Conservation (phyloP, 23 tunicate genomes). For the Trididemnum nubilum region DNA sequence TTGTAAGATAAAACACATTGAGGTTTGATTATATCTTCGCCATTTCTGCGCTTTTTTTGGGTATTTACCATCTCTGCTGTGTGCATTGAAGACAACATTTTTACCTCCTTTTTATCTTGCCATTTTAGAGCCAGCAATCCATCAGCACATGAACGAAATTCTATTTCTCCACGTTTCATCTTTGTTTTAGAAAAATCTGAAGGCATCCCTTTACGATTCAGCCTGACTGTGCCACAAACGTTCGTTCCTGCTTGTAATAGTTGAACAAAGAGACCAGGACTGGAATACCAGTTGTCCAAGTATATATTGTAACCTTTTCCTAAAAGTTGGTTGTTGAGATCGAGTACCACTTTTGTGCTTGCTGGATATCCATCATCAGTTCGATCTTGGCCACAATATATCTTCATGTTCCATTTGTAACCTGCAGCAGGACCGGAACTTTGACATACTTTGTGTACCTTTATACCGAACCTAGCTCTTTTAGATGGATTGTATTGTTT, state of each 20-base stretch:
- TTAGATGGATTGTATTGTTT: constrained; percentile 19
- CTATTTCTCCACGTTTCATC: constrained; percentile 9
- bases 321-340: constrained; percentile 13
- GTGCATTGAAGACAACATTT: constrained; percentile 21
- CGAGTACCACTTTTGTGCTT: constrained; percentile 23
- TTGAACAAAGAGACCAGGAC: constrained; percentile 12
- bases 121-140: constrained; percentile 20
- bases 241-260: constrained; percentile 13
- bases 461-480: constrained; percentile 17
- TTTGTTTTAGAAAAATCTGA: constrained; percentile 3
- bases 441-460: constrained; percentile 19
- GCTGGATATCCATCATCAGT: constrained; percentile 6
- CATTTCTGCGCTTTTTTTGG: neutral
- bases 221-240: constrained; percentile 25
- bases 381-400: constrained; percentile 12
- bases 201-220: constrained; percentile 10
- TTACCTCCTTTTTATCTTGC: constrained; percentile 25
- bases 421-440: constrained; percentile 21
- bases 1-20: constrained; percentile 15
- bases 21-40: constrained; percentile 20
- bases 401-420: constrained; percentile 19
- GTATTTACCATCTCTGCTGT: constrained; percentile 17
- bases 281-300: constrained; percentile 15
- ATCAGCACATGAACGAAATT: neutral
- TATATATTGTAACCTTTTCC: constrained; percentile 20